phyloP scores from a whole-genome alignment of 92 coral and sea anemone species.

The Palythoa grandiflora region DNA sequence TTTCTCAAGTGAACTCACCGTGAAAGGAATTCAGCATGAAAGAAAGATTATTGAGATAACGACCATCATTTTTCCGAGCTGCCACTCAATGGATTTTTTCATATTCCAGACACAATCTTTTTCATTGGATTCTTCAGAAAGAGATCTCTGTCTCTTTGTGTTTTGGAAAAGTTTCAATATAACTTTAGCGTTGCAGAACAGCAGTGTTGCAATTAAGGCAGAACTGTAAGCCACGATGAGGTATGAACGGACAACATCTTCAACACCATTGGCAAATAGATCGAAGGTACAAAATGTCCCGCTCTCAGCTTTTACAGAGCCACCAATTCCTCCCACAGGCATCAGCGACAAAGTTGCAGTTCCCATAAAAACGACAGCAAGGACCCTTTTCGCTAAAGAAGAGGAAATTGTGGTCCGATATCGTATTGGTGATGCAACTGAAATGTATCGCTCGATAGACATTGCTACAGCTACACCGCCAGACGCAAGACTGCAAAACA shows the following conservation, averaged over 20 bases:
- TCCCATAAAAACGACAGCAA: background rate
- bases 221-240: background rate
- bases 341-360: constrained; percentile 10
- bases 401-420: constrained; percentile 10
- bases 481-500: constrained; percentile 22
- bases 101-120: background rate
- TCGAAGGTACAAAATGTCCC: constrained; percentile 12
- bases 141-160: background rate
- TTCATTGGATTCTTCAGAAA: background rate
- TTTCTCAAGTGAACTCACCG: background rate
- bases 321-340: background rate
- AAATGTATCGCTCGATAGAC: constrained; percentile 5
- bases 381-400: constrained; percentile 7
- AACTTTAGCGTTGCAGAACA: constrained; percentile 14
- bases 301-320: background rate
- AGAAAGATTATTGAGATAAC: constrained; percentile 18
- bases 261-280: background rate
- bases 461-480: constrained; percentile 17
- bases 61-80: constrained; percentile 22
- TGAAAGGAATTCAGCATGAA: constrained; percentile 22
- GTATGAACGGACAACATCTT: background rate
- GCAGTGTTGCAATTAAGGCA: background rate
- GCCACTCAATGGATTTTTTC: constrained; percentile 10
- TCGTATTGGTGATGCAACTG: background rate
- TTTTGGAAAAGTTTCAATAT: background rate